Evolutionary conservation across 35 echinoderm and acorn worm species (phyloP), one percentile per base, ranked within the genome.

Genomic region (Ptychodera flava): DNA sequence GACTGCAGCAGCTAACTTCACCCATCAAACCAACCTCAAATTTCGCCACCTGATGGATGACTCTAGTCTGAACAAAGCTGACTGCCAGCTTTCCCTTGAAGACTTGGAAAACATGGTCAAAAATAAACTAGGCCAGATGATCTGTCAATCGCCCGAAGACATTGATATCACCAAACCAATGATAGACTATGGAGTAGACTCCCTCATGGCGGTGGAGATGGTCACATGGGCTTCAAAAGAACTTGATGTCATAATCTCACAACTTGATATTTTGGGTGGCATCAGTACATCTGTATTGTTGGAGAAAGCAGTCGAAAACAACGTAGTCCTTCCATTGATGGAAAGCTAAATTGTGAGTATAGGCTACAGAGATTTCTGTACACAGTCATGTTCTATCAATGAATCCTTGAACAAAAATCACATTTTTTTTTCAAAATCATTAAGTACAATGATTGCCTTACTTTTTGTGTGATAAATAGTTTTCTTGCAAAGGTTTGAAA

Each of bases 101-200:
- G n/a, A n/a, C n/a, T n/a, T n/a, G n/a, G n/a, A n/a, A n/a, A n/a
- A n/a, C n/a, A n/a, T n/a, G n/a, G 88, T 97, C 0, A 85, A 88
- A 34, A 85, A 90, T 80, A 97, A 97, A 78, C 89, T 97, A 31
- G 92, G 91, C 30, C 90, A 97, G 1, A 36, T 97, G 32, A 80
- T 97, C 10, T 97, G 95, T 52, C 89, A 94, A 22, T 83, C 90
- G 36, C 86, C 90, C 1, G 95, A 92, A 30, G 36, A 80, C 15
- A 97, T 97, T 35, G 95, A 94, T 35, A 77, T 94, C 10, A 91
- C 77, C 35, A 91, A 97, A 82, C 95, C 95, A 12, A 97, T 97
- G 95, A 93, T 97, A 37, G 94, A 92, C 90, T 94, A 94, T 81
- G 95, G 92, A 2, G 92, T 97, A 77, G 95, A 97, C 38, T 97